Conservation (phyloP, 2,113 vertebrate species). For the Chamaetylas fuelleborni region DNA sequence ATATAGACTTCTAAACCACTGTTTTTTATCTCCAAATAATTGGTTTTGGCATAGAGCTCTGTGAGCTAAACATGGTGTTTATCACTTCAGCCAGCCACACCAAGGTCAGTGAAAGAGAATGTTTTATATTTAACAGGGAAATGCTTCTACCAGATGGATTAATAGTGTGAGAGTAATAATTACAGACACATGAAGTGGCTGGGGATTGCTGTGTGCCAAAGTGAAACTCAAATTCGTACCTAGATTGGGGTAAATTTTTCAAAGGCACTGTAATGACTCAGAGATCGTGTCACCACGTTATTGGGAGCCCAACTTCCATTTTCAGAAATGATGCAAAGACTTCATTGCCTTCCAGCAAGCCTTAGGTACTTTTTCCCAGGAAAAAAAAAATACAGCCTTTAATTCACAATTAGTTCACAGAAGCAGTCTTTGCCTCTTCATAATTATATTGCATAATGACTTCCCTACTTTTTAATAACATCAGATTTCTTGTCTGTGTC, state of each 20-base stretch:
- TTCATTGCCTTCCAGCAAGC: not conserved
- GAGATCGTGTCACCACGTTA: not conserved
- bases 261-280: not conserved
- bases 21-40: not conserved
- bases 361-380: not conserved
- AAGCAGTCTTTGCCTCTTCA: not conserved
- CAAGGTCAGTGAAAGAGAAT: not conserved
- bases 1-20: not conserved
- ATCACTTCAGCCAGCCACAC: not conserved
- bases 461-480: conserved; percentile 51
- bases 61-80: not conserved
- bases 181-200: not conserved
- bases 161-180: not conserved
- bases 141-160: not conserved
- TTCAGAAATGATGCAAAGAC: not conserved
- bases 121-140: not conserved
- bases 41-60: not conserved
- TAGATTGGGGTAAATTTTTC: not conserved
- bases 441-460: conserved; percentile 34
- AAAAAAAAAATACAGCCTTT: not conserved
- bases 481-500: conserved; percentile 48
- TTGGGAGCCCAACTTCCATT: not conserved
- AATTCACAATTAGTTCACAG: conserved; percentile 24
- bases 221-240: not conserved
- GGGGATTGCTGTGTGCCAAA: not conserved